Evolutionary conservation across 2,797 vertebrate genomes (phyloP), one percentile per base, ranked within the genome.

Genomic region (Sebastes flavidus): DNA sequence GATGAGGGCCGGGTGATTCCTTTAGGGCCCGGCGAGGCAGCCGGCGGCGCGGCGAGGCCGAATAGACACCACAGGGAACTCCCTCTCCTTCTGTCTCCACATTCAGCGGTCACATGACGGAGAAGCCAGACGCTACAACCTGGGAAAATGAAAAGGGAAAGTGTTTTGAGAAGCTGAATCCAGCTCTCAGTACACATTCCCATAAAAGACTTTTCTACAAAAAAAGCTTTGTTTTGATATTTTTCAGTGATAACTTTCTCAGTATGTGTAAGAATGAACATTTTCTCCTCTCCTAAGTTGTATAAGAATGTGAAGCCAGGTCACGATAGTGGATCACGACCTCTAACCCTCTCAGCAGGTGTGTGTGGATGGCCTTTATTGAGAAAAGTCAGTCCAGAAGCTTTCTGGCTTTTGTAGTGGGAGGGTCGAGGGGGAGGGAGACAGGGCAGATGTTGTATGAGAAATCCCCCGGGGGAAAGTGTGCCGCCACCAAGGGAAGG

Each of bases 261-360:
- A 25, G 3, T n/a, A 11, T 8, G 22, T 49, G 27, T 12, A 34
- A 72, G 59, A 87, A 72, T 65, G 9, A 38, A 42, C 2, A 11
- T 55, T 55, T 73, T 78, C 30, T 72, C 2, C 25, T 55, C 38
- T 70, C 71, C 25, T 29, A 30, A 63, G 80, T 52, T 70, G 67
- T 16, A 60, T 72, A 62, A 89, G 79, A 84, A 85, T 85, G 46
- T 73, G 72, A 72, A 77, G 76, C 68, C 77, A 80, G 74, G 82
- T 61, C 68, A 73, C 25, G 61, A 34, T 58, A 80, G 77, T 83
- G 76, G 74, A 81, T 42, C 56, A 46, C 80, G 92, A 91, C 95
- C 94, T 94, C 80, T 94, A 52, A 93, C 90, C 93, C 80, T 89
- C 94, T 81, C 87, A 62, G 95, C 95, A 96, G 96, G 95, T 95